A percentile compares a stretch with the other conserved stretches of the same genome.
Evolutionary conservation across 2,888 invertebrate genomes (phyloP).

Genomic region (Noctuana brunneofusca): DNA sequence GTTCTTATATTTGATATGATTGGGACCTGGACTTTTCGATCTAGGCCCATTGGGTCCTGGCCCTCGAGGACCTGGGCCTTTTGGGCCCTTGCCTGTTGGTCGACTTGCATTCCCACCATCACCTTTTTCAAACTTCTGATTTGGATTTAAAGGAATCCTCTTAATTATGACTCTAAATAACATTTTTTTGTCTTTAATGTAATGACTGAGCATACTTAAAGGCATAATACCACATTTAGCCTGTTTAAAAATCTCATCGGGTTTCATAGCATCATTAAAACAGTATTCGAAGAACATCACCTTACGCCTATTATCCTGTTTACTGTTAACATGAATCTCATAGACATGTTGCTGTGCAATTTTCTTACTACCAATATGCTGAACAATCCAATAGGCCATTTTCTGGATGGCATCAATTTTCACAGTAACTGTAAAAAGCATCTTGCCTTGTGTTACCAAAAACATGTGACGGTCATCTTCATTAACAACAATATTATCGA

Average conservation of each 20-base stretch:
- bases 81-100: slow-evolving; percentile 1
- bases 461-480: slow-evolving; percentile 61
- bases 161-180: slow-evolving; percentile 64
- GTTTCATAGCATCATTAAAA: slow-evolving; percentile 63
- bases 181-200: slow-evolving; percentile 58
- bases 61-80: slow-evolving; percentile 44
- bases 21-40: slow-evolving; percentile 43
- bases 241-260: slow-evolving; percentile 63
- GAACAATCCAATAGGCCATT: slow-evolving; percentile 67
- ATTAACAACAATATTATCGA: slow-evolving; percentile 37
- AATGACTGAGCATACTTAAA: slow-evolving; percentile 56
- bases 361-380: slow-evolving; percentile 66
- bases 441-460: slow-evolving; percentile 57
- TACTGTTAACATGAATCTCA: slow-evolving; percentile 66
- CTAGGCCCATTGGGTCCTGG: slow-evolving; percentile 45
- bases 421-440: slow-evolving; percentile 65
- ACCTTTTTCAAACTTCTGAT: slow-evolving; percentile 44
- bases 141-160: slow-evolving; percentile 46
- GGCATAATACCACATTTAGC: slow-evolving; percentile 68
- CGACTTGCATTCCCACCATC: slow-evolving; percentile 43
- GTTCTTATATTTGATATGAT: not conserved
- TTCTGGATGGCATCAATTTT: slow-evolving; percentile 68
- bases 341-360: slow-evolving; percentile 64
- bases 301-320: slow-evolving; percentile 59
- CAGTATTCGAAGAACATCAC: slow-evolving; percentile 66